Evolutionary conservation across 2,797 vertebrate genomes (phyloP), one percentile per base, ranked within the genome.

Genomic region (Etheostoma perlongum): DNA sequence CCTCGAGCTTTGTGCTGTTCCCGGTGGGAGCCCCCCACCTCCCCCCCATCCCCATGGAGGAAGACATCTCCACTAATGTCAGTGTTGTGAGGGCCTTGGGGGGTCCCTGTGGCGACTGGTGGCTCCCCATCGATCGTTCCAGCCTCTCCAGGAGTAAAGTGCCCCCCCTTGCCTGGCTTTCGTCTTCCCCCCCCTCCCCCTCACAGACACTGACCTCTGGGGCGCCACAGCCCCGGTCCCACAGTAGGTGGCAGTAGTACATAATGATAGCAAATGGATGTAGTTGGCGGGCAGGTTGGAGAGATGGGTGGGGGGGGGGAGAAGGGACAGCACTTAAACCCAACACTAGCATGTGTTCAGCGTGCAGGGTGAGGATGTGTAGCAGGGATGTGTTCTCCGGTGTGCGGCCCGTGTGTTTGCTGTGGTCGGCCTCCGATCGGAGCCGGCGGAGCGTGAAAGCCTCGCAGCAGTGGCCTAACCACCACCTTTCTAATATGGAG

Each of bases 231-330:
- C 88, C 85, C 49, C 72, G 63, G 82, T 84, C 86, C 79, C 92
- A 2, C 94, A 93, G 91, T 86, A 94, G 95, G 95, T 89, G 94
- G 94, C 94, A 94, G 93, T 90, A 93, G 89, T 74, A 92, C 92
- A 93, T 94, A 94, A 94, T 95, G 91, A 89, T 87, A 88, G 89
- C 85, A 87, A 91, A 92, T 91, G 82, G 82, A 59, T 79, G 68
- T 61, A 9, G 71, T 86, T 76, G 76, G 52, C 13, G 12, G 13
- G 42, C 10, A 40, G 42, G 42, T 44, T 44, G 42, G 42, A 44
- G 42, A 15, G 4, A 44, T 62, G 44, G 36, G 40, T 11, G 42
- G 27, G 68, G 36, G 36, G 72, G 65, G 33, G 58, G 59, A 72
- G 57, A 79, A 74, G 76, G 75, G 71, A 74, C 73, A 73, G 77